Percentiles rank a stretch among this genome's conserved stretches.
phyloP scores from a whole-genome alignment of 2,797 vertebrate genomes.

The Halcyon smyrnensis region DNA sequence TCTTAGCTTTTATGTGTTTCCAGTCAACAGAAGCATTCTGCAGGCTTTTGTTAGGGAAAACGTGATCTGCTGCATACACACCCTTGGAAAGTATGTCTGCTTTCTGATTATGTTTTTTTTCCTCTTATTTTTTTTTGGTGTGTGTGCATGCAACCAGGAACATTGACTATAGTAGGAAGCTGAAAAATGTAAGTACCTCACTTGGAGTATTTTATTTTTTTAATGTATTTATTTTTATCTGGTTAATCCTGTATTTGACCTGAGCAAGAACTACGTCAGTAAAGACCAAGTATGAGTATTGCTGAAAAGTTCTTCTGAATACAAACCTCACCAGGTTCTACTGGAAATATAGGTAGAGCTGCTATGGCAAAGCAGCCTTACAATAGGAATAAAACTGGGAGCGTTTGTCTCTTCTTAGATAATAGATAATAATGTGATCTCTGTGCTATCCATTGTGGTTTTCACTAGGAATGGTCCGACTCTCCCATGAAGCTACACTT shows the following conservation, averaged over 20 bases:
- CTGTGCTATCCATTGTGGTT: not conserved
- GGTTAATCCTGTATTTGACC: not conserved
- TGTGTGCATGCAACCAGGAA: constrained; percentile 78
- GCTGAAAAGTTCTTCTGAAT: not conserved
- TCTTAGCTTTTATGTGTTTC: constrained; percentile 42
- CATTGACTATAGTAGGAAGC: constrained; percentile 90
- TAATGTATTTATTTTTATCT: not conserved
- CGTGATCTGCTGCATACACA: not conserved
- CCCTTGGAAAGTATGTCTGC: constrained; percentile 50
- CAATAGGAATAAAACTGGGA: not conserved
- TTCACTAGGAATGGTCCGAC: not conserved
- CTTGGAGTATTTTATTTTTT: not conserved
- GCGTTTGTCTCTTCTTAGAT: not conserved
- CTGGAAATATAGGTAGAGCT: not conserved
- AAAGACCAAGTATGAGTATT: not conserved
- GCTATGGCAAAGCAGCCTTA: not conserved
- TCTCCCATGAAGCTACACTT: accelerated
- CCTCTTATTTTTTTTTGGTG: not conserved
- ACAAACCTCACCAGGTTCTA: not conserved
- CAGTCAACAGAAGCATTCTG: constrained; percentile 36
- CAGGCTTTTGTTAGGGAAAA: constrained; percentile 30
- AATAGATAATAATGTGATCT: not conserved
- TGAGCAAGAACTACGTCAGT: not conserved
- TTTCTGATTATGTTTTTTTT: constrained; percentile 63
- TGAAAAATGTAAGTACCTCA: constrained; percentile 91